A percentile compares a stretch with the other conserved stretches of the same genome.
phyloP scores from a whole-genome alignment of 2,888 invertebrate species.

The Nebria salina region DNA sequence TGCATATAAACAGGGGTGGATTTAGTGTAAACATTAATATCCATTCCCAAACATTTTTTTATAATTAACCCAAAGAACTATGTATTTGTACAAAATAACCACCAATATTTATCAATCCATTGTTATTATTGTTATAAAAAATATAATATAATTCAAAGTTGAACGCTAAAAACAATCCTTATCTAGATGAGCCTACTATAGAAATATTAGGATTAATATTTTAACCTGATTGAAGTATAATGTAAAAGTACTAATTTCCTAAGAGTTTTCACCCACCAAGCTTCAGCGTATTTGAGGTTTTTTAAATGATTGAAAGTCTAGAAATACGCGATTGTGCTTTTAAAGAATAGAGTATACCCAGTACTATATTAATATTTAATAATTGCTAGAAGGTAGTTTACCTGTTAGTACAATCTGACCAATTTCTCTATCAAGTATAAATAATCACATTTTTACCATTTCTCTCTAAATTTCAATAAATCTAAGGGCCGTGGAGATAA shows the following conservation, averaged over 20 bases:
- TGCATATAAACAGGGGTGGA: background rate
- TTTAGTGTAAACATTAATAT: background rate
- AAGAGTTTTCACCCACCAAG: slow-evolving; percentile 4
- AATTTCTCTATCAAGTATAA: slow-evolving; percentile 22
- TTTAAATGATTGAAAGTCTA: background rate
- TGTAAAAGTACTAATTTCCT: background rate
- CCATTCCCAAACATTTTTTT: background rate
- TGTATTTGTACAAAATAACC: slow-evolving; percentile 14
- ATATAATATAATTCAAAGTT: slow-evolving; percentile 11
- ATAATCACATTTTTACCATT: slow-evolving; percentile 11
- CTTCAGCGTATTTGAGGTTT: background rate
- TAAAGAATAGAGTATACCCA: background rate
- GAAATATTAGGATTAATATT: background rate
- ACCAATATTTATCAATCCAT: slow-evolving; percentile 12
- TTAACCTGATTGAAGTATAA: background rate
- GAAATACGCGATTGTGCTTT: background rate
- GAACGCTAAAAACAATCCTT: background rate
- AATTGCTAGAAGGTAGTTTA: slow-evolving; percentile 28
- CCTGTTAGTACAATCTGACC: slow-evolving; percentile 46
- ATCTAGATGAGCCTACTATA: background rate
- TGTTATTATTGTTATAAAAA: slow-evolving; percentile 6
- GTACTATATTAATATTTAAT: slow-evolving; percentile 12
- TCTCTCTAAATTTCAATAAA: slow-evolving; percentile 13
- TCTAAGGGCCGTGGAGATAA: background rate
- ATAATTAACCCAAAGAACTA: slow-evolving; percentile 13